Evolutionary conservation across 1,140 invertebrate species (phyloP).

Genomic region (Trinorchestia longiramus): DNA sequence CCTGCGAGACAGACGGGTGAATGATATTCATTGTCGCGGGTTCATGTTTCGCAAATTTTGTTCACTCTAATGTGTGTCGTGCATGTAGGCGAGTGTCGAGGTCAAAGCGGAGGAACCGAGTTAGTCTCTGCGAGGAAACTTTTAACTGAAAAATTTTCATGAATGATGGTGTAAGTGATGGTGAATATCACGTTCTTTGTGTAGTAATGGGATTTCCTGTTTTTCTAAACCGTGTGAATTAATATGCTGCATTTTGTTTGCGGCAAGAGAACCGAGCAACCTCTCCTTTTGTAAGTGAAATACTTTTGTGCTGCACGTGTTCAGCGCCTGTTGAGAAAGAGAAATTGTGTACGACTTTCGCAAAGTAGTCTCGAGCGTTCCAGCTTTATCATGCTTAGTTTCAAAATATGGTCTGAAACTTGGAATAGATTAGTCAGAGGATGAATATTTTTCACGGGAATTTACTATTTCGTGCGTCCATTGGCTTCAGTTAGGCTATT

Average conservation of each 20-base stretch:
- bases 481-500: no score
- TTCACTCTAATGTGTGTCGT: not conserved
- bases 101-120: not conserved
- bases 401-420: no score
- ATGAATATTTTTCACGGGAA: no score
- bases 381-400: no score
- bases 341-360: no score
- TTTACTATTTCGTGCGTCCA: no score
- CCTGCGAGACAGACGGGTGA: no score
- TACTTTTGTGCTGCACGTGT: not conserved
- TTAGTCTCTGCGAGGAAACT: not conserved
- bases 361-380: no score
- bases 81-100: not conserved
- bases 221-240: not conserved
- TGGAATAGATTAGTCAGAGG: no score
- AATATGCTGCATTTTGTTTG: not conserved
- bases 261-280: not conserved
- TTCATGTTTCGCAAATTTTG: not conserved
- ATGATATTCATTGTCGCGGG: no score
- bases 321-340: not conserved
- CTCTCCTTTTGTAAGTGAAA: no score
- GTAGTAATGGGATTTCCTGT: no score
- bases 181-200: not conserved
- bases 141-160: not conserved
- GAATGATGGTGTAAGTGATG: not conserved